A percentile compares a stretch with the other conserved stretches of the same genome.
Conservation (phyloP, 2,888 invertebrate species). For the Apamea monoglypha region DNA sequence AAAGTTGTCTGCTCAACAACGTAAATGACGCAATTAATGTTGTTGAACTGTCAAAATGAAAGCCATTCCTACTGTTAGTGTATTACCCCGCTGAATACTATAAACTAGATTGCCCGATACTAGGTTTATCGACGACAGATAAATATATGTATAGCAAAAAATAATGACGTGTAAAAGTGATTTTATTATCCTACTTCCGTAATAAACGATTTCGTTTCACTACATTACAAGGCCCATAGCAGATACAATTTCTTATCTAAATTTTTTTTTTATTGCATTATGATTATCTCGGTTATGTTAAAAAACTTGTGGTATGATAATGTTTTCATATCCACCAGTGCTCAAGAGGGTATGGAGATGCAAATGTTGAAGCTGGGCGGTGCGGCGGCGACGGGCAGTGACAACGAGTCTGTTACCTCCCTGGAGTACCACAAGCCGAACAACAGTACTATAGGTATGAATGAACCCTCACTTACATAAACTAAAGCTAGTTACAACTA, state of each 20-base stretch:
- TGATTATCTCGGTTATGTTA: not conserved
- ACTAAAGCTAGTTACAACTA: not conserved
- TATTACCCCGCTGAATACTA: too few relatives aligned
- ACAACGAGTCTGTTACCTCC: conserved; percentile 92
- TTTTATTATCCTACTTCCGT: not conserved
- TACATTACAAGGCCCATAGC: not conserved
- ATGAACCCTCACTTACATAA: not conserved
- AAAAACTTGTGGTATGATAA: not conserved
- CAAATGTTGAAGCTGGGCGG: conserved; percentile 91
- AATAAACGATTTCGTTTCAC: not conserved
- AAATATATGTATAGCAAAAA: not conserved
- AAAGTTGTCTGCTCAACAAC: too few relatives aligned
- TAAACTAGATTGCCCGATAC: not conserved
- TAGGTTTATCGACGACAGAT: not conserved
- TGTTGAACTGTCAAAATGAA: too few relatives aligned
- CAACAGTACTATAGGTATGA: conserved; percentile 92
- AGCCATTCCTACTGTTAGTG: too few relatives aligned
- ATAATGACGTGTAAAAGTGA: not conserved
- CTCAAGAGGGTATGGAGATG: conserved; percentile 96
- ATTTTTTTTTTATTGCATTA: not conserved
- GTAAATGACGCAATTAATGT: too few relatives aligned
- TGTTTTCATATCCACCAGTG: conserved; percentile 82
- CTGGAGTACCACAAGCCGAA: conserved; percentile 91
- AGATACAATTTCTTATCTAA: not conserved
- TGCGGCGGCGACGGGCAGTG: conserved; percentile 87